These are phyloP conservation scores for Spilosoma lubricipeda DNA, from an alignment of 2,888 invertebrate species.

Conservation along the genomic window DNA sequence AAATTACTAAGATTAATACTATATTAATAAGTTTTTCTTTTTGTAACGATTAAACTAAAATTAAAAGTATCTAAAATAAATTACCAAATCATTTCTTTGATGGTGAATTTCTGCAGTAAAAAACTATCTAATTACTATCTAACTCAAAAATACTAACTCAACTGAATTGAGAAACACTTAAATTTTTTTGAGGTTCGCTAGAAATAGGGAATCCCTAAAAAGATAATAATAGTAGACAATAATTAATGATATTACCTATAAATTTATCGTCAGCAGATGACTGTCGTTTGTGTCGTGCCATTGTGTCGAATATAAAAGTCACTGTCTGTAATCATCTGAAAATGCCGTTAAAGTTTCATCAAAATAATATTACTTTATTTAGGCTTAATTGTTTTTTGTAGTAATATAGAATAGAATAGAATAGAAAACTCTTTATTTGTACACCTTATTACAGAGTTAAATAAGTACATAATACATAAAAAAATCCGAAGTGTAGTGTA, in stretches of 20 bases:
- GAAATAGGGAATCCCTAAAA: not conserved
- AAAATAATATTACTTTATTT: not conserved
- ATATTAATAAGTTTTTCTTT: no score
- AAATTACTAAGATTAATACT: no score
- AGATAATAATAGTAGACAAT: not conserved
- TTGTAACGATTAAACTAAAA: no score
- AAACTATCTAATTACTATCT: no score
- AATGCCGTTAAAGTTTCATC: not conserved
- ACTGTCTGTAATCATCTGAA: not conserved
- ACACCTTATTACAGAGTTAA: no score
- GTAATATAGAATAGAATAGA: no score
- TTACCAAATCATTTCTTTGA: not conserved
- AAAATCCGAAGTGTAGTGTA: no score
- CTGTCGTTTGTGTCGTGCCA: not conserved
- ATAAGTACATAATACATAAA: no score
- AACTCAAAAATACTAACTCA: not conserved
- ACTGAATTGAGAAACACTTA: no score
- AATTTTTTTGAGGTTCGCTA: not conserved
- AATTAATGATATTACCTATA: conserved; percentile 2
- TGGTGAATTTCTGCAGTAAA: not conserved
- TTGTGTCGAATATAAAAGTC: conserved; percentile 2
- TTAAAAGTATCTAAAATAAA: not conserved
- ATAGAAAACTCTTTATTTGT: no score
- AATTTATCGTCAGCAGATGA: conserved; percentile 11
- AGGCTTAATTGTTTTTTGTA: not conserved